These are phyloP conservation scores for Odontothrips loti DNA, from an alignment of 2,888 invertebrate species.

Conservation along the genomic window DNA sequence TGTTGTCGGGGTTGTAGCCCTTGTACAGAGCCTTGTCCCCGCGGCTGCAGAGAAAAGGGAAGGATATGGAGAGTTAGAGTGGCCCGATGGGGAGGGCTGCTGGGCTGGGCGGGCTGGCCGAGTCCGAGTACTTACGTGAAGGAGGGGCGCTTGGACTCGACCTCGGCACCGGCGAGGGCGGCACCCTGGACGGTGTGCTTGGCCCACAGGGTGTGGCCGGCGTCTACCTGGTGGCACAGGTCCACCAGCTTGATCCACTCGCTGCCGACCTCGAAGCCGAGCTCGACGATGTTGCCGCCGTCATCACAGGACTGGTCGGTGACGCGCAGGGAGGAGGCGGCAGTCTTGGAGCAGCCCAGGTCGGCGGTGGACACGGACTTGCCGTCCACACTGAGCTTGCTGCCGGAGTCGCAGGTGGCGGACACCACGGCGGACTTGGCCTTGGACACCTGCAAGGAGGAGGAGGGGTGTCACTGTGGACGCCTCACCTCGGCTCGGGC, in stretches of 20 bases:
- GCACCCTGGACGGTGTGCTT: background rate
- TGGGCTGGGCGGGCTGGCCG: too few species aligned
- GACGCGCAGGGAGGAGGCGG: background rate
- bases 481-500: too few species aligned
- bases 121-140: background rate
- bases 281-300: slow-evolving; percentile 1
- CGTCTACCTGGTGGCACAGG: slow-evolving; percentile 5
- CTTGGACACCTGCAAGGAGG: background rate
- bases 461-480: background rate
- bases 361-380: background rate
- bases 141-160: slow-evolving; percentile 21
- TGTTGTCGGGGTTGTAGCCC: slow-evolving; percentile 21
- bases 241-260: slow-evolving; percentile 13
- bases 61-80: background rate
- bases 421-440: slow-evolving; percentile 1
- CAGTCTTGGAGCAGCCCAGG: slow-evolving; percentile 23
- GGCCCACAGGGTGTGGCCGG: slow-evolving; percentile 15
- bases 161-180: slow-evolving; percentile 10
- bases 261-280: slow-evolving; percentile 1
- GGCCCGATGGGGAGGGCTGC: too few species aligned
- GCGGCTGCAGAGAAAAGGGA: background rate
- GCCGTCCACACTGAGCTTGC: slow-evolving; percentile 2
- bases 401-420: slow-evolving; percentile 23
- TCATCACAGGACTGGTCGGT: slow-evolving; percentile 6
- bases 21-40: slow-evolving; percentile 19